These are phyloP conservation scores for Pyrocoelia pectoralis DNA, from an alignment of 2,888 invertebrate genomes.

Conservation along the genomic window DNA sequence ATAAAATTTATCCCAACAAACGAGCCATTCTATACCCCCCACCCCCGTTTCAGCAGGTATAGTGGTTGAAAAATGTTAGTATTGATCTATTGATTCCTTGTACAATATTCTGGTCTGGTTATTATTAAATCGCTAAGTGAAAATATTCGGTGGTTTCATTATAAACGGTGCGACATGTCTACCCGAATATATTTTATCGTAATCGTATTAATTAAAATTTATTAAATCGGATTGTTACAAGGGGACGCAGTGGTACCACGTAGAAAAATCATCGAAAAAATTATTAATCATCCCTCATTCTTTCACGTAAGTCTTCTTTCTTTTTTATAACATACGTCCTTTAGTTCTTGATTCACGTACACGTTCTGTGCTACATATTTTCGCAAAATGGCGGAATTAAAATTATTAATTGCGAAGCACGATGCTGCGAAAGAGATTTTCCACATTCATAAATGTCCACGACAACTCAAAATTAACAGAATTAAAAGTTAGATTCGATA, in stretches of 20 bases:
- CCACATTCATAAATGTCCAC: background rate
- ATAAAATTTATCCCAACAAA: too few relatives aligned
- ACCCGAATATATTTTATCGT: background rate
- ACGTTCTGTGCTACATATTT: background rate
- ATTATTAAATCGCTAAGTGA: background rate
- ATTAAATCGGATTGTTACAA: background rate
- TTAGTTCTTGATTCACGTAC: background rate
- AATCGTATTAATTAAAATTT: background rate
- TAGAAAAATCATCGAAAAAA: background rate
- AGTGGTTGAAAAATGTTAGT: too few relatives aligned
- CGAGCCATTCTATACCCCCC: too few relatives aligned
- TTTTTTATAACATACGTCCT: background rate
- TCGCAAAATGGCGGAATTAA: background rate
- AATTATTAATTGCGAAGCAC: background rate
- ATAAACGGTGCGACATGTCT: background rate
- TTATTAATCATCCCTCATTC: background rate
- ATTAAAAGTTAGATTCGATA: background rate
- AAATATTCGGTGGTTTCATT: background rate
- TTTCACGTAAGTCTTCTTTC: background rate
- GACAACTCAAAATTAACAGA: background rate
- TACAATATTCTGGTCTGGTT: background rate
- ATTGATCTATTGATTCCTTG: too few relatives aligned
- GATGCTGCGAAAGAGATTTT: background rate
- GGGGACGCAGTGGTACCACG: background rate
- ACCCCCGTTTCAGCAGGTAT: too few relatives aligned